phyloP scores from a whole-genome alignment of 2,113 vertebrate genomes.

The Bufo bufo region DNA sequence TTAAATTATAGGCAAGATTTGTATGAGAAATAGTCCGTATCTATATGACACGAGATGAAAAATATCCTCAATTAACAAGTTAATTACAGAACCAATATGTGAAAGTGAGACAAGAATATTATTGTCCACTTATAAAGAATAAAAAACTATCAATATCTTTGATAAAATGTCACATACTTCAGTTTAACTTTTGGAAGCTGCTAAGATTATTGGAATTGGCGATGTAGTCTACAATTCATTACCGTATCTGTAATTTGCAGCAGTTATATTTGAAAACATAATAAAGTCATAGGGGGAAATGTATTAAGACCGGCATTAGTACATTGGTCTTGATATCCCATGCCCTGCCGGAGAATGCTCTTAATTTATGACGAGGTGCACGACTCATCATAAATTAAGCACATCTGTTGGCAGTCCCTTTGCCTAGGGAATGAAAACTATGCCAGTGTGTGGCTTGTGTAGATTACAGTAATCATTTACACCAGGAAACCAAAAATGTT shows the following conservation, averaged over 20 bases:
- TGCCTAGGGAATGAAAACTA: no score
- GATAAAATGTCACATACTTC: conserved; percentile 2
- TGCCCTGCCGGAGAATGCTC: no score
- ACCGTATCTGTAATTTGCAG: conserved; percentile 14
- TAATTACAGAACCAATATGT: conserved; percentile 47
- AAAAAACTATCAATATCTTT: conserved; percentile 30
- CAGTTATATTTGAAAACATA: neutral
- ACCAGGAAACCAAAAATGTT: no score
- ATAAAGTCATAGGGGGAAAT: neutral
- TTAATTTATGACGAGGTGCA: no score
- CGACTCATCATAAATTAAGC: no score
- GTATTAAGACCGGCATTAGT: no score
- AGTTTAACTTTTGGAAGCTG: neutral
- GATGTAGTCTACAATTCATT: neutral
- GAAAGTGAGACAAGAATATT: conserved; percentile 48
- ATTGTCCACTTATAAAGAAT: conserved; percentile 36
- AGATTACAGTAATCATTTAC: no score
- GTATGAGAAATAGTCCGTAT: conserved; percentile 16
- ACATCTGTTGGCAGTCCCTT: no score
- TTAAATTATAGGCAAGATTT: conserved; percentile 6
- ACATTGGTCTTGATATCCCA: no score
- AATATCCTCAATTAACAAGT: conserved; percentile 49
- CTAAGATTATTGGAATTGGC: neutral
- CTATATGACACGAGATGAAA: conserved; percentile 34
- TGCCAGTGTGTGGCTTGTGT: no score